phyloP scores from a whole-genome alignment of 2,888 invertebrate genomes.

The Dione juno region DNA sequence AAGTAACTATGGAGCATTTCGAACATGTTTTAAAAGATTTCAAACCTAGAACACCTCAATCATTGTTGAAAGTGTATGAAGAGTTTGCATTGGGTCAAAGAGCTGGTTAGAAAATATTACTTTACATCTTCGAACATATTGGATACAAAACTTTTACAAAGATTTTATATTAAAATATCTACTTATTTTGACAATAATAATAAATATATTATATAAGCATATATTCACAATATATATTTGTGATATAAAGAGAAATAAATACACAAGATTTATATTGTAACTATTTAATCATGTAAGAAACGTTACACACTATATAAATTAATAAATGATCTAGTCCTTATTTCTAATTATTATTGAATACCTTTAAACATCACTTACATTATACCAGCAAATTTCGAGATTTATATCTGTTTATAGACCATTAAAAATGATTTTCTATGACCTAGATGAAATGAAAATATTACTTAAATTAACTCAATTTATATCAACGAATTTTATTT shows the following conservation, averaged over 20 bases:
- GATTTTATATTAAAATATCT: not conserved
- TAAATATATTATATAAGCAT: not conserved
- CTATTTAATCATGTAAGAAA: conserved; percentile 62
- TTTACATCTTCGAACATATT: not conserved
- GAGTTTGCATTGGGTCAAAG: conserved; percentile 80
- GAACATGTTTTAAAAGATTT: conserved; percentile 87
- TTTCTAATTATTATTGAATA: conserved; percentile 15
- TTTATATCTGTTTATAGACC: conserved; percentile 16
- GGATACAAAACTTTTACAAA: not conserved
- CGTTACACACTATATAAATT: conserved; percentile 59
- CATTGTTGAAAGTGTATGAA: conserved; percentile 89
- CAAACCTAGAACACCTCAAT: conserved; percentile 89
- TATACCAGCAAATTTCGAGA: conserved; percentile 31
- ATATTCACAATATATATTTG: not conserved
- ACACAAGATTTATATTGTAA: conserved; percentile 47
- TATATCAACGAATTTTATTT: too few relatives aligned
- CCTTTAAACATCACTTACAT: conserved; percentile 11
- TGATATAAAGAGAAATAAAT: not conserved
- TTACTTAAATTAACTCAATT: too few relatives aligned
- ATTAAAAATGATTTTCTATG: not conserved
- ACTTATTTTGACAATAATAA: conserved; percentile 5
- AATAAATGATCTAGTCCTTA: conserved; percentile 52
- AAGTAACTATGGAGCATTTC: conserved; percentile 88
- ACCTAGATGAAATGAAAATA: not conserved
- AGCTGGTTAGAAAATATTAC: conserved; percentile 52